Evolutionary conservation across 2,888 invertebrate genomes (phyloP).

Genomic region (Morpho helenor): DNA sequence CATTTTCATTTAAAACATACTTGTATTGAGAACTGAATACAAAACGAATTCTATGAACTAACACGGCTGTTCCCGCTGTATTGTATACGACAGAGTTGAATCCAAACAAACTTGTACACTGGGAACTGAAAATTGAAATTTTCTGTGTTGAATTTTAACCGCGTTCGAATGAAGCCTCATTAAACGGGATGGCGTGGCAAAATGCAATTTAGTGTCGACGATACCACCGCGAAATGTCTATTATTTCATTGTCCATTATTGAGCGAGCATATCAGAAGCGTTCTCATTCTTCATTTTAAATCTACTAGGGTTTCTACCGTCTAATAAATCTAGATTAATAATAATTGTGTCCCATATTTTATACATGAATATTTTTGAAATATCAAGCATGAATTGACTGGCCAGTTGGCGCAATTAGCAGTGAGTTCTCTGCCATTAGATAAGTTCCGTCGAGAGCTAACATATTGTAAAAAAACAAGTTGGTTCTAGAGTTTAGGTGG

Average conservation of each 20-base stretch:
- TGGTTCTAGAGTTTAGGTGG: no score
- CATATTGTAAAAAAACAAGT: no score
- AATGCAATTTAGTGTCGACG: constrained; percentile 41
- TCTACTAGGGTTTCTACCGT: neutral
- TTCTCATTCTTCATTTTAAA: neutral
- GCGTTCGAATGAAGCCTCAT: constrained; percentile 46
- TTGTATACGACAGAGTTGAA: constrained; percentile 16
- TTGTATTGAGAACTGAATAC: neutral
- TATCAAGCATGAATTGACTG: no score
- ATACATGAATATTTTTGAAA: no score
- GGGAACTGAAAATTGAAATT: constrained; percentile 34
- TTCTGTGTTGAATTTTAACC: constrained; percentile 41
- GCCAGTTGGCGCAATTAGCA: no score
- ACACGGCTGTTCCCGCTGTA: constrained; percentile 11
- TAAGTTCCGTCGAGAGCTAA: no score
- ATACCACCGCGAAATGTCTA: constrained; percentile 28
- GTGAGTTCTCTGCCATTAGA: no score
- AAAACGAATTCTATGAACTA: constrained; percentile 1
- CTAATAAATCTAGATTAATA: no score
- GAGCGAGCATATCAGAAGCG: neutral
- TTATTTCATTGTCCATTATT: constrained; percentile 17
- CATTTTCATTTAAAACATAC: neutral
- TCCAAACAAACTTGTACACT: constrained; percentile 6
- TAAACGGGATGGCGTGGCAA: constrained; percentile 40
- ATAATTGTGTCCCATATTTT: no score